A percentile compares a stretch with the other conserved stretches of the same genome.
phyloP scores from a whole-genome alignment of 2,113 vertebrate species.

The Corythaeola cristata region DNA sequence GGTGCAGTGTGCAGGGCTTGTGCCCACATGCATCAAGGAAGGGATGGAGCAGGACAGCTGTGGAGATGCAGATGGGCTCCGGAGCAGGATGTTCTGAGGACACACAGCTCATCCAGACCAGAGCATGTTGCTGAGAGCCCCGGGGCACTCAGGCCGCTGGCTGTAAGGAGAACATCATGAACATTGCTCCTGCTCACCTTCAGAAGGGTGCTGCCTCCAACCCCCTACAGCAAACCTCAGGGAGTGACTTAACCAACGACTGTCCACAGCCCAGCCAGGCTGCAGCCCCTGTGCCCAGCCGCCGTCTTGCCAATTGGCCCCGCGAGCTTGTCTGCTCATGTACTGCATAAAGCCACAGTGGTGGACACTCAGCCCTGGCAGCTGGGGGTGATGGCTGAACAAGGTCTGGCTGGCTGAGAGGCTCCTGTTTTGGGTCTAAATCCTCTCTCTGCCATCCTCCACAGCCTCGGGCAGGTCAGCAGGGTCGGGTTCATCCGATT shows the following conservation, averaged over 20 bases:
- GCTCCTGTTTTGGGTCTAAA: neutral
- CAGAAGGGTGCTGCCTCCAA: neutral
- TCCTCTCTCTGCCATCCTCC: neutral
- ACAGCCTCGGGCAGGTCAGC: neutral
- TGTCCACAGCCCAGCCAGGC: neutral
- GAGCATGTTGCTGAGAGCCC: accelerated
- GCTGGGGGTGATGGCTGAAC: neutral
- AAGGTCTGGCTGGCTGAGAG: neutral
- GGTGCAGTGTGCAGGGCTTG: neutral
- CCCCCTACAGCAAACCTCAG: neutral
- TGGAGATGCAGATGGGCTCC: neutral
- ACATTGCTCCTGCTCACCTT: neutral
- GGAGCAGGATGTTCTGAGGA: neutral
- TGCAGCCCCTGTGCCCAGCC: neutral
- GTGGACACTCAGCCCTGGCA: neutral
- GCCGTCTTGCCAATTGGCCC: accelerated
- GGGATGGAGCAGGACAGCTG: neutral
- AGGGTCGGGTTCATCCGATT: neutral
- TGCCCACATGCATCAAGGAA: accelerated
- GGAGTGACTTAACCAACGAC: accelerated
- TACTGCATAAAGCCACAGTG: accelerated
- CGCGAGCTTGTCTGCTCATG: accelerated
- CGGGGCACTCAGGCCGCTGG: neutral
- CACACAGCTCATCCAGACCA: neutral
- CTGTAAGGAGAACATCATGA: neutral